Evolutionary conservation across 2,113 vertebrate genomes (phyloP).

Genomic region (Amia ocellicauda): DNA sequence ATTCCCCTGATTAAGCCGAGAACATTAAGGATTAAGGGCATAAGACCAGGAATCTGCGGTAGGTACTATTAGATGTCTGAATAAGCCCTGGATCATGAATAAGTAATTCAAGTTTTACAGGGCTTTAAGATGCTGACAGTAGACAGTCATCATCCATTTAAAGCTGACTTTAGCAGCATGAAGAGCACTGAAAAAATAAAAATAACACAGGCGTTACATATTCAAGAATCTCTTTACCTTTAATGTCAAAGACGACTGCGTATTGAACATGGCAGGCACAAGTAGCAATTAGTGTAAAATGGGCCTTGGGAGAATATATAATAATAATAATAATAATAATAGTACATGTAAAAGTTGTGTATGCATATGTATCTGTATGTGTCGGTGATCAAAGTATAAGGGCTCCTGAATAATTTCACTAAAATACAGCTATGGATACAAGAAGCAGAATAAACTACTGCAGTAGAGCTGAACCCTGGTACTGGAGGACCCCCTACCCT

Average conservation of each 20-base stretch:
- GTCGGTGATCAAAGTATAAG: no score
- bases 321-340: no score
- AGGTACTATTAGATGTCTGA: slow-evolving; percentile 49
- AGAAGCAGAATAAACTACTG: no score
- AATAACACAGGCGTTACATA: slow-evolving; percentile 10
- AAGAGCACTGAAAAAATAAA: slow-evolving; percentile 13
- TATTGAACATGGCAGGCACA: slow-evolving; percentile 32
- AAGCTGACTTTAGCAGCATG: slow-evolving; percentile 22
- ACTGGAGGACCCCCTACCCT: no score
- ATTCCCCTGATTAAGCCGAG: slow-evolving; percentile 58
- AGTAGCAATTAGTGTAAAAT: slow-evolving; percentile 18
- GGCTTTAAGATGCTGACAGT: slow-evolving; percentile 20
- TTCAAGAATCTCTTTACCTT: slow-evolving; percentile 36
- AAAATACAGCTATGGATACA: no score
- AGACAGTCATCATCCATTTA: slow-evolving; percentile 18
- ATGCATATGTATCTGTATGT: no score
- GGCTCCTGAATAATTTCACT: no score
- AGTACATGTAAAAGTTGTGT: no score
- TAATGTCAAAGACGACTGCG: slow-evolving; percentile 42
- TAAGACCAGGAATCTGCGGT: slow-evolving; percentile 39
- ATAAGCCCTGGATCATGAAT: slow-evolving; percentile 45
- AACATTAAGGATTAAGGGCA: slow-evolving; percentile 54
- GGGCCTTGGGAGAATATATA: slow-evolving; percentile 2
- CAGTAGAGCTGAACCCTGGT: no score
- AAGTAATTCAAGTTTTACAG: slow-evolving; percentile 41